phyloP scores from a whole-genome alignment of 2,113 vertebrate genomes.

The Platanista minor region DNA sequence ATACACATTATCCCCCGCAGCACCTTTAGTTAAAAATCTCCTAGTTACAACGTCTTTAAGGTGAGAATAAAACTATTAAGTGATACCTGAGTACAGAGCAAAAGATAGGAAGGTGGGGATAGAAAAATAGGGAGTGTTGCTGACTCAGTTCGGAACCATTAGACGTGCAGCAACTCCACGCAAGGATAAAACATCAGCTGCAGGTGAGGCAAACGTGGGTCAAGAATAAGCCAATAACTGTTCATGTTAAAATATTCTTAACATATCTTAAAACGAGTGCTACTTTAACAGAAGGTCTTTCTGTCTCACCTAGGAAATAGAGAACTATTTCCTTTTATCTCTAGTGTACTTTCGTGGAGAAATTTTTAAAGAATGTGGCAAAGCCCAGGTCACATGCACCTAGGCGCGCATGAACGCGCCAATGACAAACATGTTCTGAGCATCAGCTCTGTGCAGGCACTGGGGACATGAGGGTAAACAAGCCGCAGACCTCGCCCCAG shows the following conservation, averaged over 20 bases:
- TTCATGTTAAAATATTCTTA: neutral
- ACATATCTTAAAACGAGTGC: neutral
- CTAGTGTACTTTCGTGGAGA: neutral
- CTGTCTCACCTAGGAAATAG: neutral
- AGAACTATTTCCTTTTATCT: neutral
- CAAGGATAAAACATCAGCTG: no score
- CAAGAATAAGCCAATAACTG: neutral
- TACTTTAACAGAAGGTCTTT: neutral
- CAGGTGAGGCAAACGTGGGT: neutral
- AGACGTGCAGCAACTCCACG: neutral
- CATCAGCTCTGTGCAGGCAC: neutral
- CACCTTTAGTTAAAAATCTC: neutral
- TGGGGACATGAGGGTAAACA: neutral
- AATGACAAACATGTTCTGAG: no score
- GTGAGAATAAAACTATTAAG: neutral
- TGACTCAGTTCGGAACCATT: no score
- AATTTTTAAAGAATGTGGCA: neutral
- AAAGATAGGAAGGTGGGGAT: neutral
- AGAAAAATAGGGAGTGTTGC: neutral
- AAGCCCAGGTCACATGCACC: neutral
- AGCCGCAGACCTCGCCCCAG: neutral
- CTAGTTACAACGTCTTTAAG: neutral
- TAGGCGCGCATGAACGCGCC: accelerated
- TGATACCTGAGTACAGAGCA: neutral
- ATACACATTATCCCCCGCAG: neutral